Conservation (phyloP, 2,113 vertebrate genomes). For the Nannospalax galili region DNA sequence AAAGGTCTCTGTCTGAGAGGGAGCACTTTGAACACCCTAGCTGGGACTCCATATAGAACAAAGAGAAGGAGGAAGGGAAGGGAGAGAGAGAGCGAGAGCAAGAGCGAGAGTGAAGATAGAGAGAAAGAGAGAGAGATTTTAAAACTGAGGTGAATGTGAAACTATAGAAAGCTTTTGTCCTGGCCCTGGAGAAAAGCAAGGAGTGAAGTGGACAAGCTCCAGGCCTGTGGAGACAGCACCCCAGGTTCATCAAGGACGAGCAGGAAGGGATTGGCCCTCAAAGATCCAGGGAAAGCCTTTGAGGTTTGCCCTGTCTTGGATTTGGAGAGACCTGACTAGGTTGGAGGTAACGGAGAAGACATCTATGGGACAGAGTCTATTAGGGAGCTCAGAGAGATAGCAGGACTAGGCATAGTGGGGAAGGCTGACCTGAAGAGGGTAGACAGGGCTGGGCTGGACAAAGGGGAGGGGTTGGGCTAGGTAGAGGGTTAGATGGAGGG, state of each 20-base stretch:
- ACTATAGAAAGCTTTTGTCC: neutral
- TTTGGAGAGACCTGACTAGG: neutral
- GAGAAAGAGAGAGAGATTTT: neutral
- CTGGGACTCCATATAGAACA: neutral
- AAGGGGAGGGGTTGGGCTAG: too few species aligned
- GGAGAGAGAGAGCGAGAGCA: too few species aligned
- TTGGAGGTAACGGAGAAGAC: neutral
- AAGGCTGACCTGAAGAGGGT: too few species aligned
- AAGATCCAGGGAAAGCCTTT: neutral
- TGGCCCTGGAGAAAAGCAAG: neutral
- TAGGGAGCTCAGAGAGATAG: neutral
- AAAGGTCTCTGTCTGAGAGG: neutral
- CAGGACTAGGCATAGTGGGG: neutral
- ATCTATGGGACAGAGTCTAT: neutral
- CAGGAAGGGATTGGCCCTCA: too few species aligned
- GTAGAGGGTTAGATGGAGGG: too few species aligned
- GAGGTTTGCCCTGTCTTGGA: too few species aligned
- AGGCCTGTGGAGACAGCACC: neutral
- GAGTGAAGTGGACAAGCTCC: too few species aligned
- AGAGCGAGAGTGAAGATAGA: too few species aligned
- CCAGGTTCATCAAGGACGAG: neutral
- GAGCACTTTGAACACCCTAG: too few species aligned
- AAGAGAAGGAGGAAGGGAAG: too few species aligned
- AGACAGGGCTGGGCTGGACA: neutral
- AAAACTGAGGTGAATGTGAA: neutral